A percentile compares a stretch with the other conserved stretches of the same genome.
Evolutionary conservation across 2,797 vertebrate genomes (phyloP).

Genomic region (Gallinago solitaria): DNA sequence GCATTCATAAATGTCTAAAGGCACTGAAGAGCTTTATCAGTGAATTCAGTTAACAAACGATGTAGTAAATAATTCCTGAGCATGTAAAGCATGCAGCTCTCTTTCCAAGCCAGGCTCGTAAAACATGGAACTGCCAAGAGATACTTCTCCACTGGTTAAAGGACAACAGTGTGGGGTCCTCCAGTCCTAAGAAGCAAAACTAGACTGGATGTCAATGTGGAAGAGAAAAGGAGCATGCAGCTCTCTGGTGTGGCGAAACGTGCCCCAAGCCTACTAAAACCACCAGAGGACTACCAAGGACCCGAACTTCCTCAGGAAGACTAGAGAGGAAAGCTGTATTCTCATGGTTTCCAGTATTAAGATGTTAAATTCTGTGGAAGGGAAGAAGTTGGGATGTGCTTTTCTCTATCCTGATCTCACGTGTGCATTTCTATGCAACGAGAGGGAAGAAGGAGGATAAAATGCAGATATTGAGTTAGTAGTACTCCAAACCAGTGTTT

Average conservation of each 20-base stretch:
- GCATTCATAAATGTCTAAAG: slow-evolving; percentile 7
- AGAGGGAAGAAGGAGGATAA: not conserved
- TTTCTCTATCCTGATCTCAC: not conserved
- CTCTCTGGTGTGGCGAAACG: not conserved
- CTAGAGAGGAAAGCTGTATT: not conserved
- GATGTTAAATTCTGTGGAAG: not conserved
- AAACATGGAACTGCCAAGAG: not conserved
- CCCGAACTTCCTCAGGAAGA: not conserved
- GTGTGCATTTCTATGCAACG: not conserved
- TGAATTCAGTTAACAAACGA: not conserved
- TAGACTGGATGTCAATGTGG: not conserved
- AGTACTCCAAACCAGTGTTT: not conserved
- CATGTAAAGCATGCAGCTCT: not conserved
- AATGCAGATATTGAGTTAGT: not conserved
- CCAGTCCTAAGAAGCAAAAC: not conserved
- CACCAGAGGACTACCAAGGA: not conserved
- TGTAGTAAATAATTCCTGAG: not conserved
- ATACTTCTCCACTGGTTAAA: not conserved
- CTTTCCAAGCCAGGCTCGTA: not conserved
- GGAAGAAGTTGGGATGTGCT: not conserved
- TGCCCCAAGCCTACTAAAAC: not conserved
- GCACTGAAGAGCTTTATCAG: not conserved
- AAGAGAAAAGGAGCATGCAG: not conserved
- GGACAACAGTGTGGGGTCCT: not conserved
- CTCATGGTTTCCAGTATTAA: not conserved